Conservation (phyloP, 2,888 invertebrate species). For the Dryomyza anilis region DNA sequence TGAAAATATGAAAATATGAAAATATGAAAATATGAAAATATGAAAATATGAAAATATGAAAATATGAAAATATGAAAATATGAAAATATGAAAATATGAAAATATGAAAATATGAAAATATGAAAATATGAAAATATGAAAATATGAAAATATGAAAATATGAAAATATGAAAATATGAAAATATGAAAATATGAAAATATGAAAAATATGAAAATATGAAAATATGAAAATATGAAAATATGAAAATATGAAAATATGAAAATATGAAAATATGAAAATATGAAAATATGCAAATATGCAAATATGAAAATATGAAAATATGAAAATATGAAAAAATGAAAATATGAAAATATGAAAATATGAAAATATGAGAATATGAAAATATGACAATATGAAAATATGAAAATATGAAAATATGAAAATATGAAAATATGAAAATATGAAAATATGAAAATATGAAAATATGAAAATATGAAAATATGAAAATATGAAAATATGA, state of each 20-base stretch:
- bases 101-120: background rate
- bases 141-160: background rate
- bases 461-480: background rate
- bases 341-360: too few relatives aligned
- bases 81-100: background rate
- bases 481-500: background rate
- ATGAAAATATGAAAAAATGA: too few relatives aligned
- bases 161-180: background rate
- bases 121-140: background rate
- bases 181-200: background rate
- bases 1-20: background rate
- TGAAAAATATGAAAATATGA: too few relatives aligned
- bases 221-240: background rate
- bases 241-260: background rate
- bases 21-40: background rate
- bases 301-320: too few relatives aligned
- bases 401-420: background rate
- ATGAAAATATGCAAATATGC: background rate
- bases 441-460: background rate
- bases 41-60: background rate
- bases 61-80: background rate
- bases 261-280: background rate
- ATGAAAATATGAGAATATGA: background rate
- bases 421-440: background rate
- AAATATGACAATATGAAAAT: background rate